Conservation (phyloP, 1,140 invertebrate genomes). For the Drosophila kohkoa region DNA sequence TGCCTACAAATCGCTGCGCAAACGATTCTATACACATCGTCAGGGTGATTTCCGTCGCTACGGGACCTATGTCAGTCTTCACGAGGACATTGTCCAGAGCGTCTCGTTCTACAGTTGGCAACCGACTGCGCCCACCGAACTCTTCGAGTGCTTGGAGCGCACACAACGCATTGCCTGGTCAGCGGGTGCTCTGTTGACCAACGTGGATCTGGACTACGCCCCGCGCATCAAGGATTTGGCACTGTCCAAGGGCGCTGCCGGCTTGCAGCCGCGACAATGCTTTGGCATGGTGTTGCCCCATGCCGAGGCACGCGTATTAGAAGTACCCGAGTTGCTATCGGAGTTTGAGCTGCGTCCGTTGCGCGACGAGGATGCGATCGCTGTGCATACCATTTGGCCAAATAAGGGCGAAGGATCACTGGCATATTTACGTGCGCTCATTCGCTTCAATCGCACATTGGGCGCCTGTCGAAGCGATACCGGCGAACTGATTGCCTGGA, state of each 20-base stretch:
- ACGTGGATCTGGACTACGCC: conserved; percentile 55
- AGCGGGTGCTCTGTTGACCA: conserved; percentile 69
- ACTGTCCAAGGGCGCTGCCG: conserved; percentile 25
- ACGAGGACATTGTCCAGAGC: conserved; percentile 74
- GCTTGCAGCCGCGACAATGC: conserved; percentile 57
- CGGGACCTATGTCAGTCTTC: conserved; percentile 76
- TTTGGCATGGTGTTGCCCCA: conserved; percentile 60
- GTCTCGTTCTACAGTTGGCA: conserved; percentile 76
- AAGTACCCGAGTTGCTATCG: conserved; percentile 52
- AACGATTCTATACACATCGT: conserved; percentile 68
- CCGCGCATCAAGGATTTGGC: conserved; percentile 58
- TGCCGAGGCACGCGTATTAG: conserved; percentile 8
- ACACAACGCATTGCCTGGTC: conserved; percentile 69
- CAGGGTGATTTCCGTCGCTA: conserved; percentile 60
- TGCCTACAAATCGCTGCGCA: conserved; percentile 60
- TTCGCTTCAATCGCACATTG: conserved; percentile 59
- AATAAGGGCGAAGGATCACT: conserved; percentile 78
- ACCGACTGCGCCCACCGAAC: conserved; percentile 34
- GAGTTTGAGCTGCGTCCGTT: conserved; percentile 64
- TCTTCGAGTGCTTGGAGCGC: conserved; percentile 66
- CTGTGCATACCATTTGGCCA: conserved; percentile 66
- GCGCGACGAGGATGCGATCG: conserved; percentile 51
- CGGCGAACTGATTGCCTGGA: conserved; percentile 70
- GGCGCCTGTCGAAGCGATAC: conserved; percentile 61
- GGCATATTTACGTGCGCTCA: conserved; percentile 61